Evolutionary conservation across 2,797 vertebrate genomes (phyloP), one percentile per base, ranked within the genome.

Genomic region (Hypotaenidia okinawae): DNA sequence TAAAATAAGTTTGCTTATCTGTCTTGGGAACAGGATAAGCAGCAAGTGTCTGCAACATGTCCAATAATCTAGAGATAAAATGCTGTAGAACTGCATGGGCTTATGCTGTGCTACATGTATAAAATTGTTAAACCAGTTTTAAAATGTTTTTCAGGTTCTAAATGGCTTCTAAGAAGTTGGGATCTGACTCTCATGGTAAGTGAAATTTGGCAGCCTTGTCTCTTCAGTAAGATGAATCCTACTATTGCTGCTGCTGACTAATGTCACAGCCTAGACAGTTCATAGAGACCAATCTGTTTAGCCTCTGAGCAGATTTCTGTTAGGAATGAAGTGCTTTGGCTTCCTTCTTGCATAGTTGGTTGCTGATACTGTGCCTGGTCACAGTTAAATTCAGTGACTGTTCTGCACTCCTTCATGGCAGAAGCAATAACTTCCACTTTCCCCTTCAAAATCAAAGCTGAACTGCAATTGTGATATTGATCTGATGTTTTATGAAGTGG

Each of bases 101-200:
- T n/a, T 52, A 35, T 8, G 35, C n/a, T 45, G 4, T 83, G 30
- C 51, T 80, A 30, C 16, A 6, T 74, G 5, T 57, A 15, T 61
- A 5, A 81, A 54, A 12, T 89, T 51, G 16, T 76, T 97, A 85
- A 96, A 85, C 18, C 14, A 79, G 8, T 80, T 88, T 49, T 95
- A 47, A 96, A 90, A 83, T 98, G 33, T 98, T 97, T 98, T 98
- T 88, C 97, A 99, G 98, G 97, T 98, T 99, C 98, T 99, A 99
- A 99, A 99, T 99, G 99, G 99, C 99, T 99, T 98, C 99, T 97
- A 99, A 98, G 98, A 99, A 99, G 98, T 99, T 98, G 97, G 98
- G 98, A 97, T 98, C 99, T 94, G 99, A 99, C 97, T 98, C 98
- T 98, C 98, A 99, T 93, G 99, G 99, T 99, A 97, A 98, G 98